These are phyloP conservation scores for Thamnophis sirtalis DNA, from an alignment of 2,113 vertebrate species.

Conservation along the genomic window DNA sequence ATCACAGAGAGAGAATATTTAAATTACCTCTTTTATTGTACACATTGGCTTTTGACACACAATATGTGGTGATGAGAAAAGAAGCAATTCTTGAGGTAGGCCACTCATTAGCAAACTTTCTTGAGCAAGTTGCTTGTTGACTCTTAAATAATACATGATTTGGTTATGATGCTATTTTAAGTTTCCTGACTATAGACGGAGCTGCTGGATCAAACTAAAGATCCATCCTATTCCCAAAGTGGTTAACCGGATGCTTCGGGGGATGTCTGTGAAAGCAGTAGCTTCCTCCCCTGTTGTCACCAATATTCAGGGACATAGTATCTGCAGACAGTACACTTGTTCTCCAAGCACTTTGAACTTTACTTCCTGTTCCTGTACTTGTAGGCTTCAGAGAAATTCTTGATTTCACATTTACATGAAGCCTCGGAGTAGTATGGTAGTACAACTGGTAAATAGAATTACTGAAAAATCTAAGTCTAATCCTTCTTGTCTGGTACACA, in stretches of 20 bases:
- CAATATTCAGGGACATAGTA: not conserved
- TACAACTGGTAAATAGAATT: slow-evolving; percentile 47
- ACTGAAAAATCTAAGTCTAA: slow-evolving; percentile 44
- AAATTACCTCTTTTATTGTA: slow-evolving; percentile 55
- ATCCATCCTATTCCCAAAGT: not conserved
- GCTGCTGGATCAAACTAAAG: not conserved
- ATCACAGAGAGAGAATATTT: slow-evolving; percentile 45
- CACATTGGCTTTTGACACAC: slow-evolving; percentile 59
- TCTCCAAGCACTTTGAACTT: not conserved
- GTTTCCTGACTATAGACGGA: not conserved
- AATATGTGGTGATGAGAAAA: slow-evolving; percentile 43
- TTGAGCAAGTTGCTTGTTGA: slow-evolving; percentile 60
- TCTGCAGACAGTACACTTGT: not conserved
- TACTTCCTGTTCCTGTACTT: slow-evolving; percentile 31
- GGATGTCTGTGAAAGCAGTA: not conserved
- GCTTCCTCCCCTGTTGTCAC: not conserved
- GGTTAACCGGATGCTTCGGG: not conserved
- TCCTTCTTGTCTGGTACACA: slow-evolving; percentile 44
- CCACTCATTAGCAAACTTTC: slow-evolving; percentile 52
- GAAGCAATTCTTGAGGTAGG: slow-evolving; percentile 57
- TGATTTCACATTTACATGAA: slow-evolving; percentile 68
- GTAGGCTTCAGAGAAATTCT: slow-evolving; percentile 28
- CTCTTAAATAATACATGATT: slow-evolving; percentile 62
- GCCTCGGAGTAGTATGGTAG: slow-evolving; percentile 49
- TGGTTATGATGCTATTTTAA: slow-evolving; percentile 61